Conservation (phyloP, 2,797 vertebrate species). For the Sylvia borin region DNA sequence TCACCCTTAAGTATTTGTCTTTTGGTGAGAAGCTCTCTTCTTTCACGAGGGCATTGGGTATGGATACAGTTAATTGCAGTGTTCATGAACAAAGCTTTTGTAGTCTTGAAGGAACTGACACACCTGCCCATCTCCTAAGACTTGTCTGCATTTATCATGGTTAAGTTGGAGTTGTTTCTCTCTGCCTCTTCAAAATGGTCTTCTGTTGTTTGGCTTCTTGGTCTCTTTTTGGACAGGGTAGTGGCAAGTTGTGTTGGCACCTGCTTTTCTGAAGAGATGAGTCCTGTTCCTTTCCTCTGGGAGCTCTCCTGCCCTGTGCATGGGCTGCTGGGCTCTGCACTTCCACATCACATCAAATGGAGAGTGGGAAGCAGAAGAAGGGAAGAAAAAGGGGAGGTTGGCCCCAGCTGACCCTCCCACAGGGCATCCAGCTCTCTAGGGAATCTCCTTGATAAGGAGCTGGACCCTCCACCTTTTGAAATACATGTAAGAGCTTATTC, state of each 20-base stretch:
- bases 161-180: not conserved
- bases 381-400: not conserved
- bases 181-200: not conserved
- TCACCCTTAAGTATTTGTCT: not conserved
- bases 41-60: not conserved
- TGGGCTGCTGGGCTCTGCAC: not conserved
- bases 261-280: not conserved
- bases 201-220: not conserved
- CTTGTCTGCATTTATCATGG: fast-evolving
- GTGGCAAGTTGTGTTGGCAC: not conserved
- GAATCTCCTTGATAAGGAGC: not conserved
- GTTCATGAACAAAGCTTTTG: not conserved
- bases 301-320: not conserved
- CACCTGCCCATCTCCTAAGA: not conserved
- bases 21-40: not conserved
- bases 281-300: not conserved
- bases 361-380: not conserved
- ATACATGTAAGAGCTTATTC: not conserved
- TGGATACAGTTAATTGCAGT: not conserved
- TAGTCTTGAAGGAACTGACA: not conserved
- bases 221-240: not conserved
- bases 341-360: not conserved
- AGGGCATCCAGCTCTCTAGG: not conserved
- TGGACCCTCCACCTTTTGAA: not conserved
- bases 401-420: not conserved